Evolutionary conservation across 1,140 invertebrate species (phyloP), one percentile per base, ranked within the genome.

Genomic region (Antheraea mylitta): DNA sequence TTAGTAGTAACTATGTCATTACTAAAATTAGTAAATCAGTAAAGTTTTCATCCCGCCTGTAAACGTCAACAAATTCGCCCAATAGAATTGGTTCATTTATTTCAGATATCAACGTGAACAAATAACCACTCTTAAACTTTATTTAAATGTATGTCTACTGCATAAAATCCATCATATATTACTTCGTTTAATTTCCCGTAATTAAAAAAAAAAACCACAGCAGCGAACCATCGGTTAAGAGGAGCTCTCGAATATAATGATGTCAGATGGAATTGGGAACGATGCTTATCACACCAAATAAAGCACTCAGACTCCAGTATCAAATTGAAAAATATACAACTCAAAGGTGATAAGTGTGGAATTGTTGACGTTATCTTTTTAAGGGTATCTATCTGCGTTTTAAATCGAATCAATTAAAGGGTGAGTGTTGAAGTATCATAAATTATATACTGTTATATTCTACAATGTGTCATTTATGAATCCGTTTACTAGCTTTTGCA

Each of bases 281-380:
- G 83, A 86, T 85, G 80, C 72, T 82, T 81, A 87, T 86, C 83
- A 68, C 38, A 60, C n/a, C 67, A 81, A 79, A 82, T 77, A 79
- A 79, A 81, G 75, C 66, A 53, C 45, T 53, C 45, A 53, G 45
- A n/a, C 45, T 71, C 76, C 64, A 42, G 71, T 79, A 75, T 75
- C 74, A 77, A 79, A 77, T 73, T 72, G 71, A 69, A 78, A 77
- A 77, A 83, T 70, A 53, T 53, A 53, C 16, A 53, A 16, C 45
- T 53, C 45, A 53, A 62, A 72, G 76, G 78, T 69, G 76, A 73
- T 71, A 80, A 87, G 86, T 89, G 88, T 90, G 82, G 89, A 90
- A 90, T 90, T 84, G 78, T 73, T 75, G 88, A 89, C 88, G 53
- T 70, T 87, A 90, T 90, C 88, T 79, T 30, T 16, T 16, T 53